Evolutionary conservation across 2,113 vertebrate species (phyloP).

Genomic region (Diphyllodes magnificus): DNA sequence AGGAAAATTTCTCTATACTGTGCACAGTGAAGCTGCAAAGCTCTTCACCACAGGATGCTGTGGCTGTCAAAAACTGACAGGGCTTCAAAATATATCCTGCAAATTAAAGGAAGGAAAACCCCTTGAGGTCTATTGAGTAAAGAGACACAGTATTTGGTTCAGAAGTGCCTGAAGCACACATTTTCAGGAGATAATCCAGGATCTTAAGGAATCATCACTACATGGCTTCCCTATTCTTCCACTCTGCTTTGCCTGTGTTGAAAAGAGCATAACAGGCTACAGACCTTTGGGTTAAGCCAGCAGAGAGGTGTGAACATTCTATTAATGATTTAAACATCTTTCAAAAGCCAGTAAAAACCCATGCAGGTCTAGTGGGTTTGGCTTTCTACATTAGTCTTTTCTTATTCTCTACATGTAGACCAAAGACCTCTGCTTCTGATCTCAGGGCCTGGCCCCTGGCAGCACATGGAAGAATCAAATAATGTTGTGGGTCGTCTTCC

Average conservation of each 20-base stretch:
- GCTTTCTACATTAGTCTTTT: not conserved
- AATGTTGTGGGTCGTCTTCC: not conserved
- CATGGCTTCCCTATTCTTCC: not conserved
- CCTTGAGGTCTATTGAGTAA: not conserved
- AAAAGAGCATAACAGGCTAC: not conserved
- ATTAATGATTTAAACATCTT: not conserved
- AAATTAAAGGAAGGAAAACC: not conserved
- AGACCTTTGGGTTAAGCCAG: not conserved
- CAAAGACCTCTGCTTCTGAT: not conserved
- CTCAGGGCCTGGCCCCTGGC: not conserved
- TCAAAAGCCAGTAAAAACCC: not conserved
- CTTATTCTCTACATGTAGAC: not conserved
- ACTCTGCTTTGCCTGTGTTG: not conserved
- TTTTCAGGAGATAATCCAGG: not conserved
- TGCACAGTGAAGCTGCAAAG: not conserved
- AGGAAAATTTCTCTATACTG: not conserved
- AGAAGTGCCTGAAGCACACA: not conserved
- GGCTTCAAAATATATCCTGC: not conserved
- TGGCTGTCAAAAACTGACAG: not conserved
- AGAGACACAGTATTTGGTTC: not conserved
- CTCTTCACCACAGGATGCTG: accelerated
- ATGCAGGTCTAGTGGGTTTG: not conserved
- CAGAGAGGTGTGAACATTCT: not conserved
- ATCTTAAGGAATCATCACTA: not conserved
- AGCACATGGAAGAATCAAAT: not conserved